Conservation (phyloP, 2,113 vertebrate genomes). For the Hoplias malabaricus region DNA sequence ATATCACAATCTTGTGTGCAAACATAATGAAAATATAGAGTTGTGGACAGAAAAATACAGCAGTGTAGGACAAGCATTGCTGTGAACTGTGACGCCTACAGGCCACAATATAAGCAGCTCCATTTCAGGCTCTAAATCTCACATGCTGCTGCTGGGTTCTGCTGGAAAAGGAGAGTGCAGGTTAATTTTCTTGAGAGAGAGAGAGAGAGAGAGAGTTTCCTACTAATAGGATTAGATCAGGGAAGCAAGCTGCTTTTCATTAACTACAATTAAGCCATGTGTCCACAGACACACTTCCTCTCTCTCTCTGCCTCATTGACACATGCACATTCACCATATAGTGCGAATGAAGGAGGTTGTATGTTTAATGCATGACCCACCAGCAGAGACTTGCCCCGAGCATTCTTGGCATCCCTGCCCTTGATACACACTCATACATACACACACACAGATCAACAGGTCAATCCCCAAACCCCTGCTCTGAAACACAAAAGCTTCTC, state of each 20-base stretch:
- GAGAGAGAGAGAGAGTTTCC: neutral
- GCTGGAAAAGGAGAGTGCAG: neutral
- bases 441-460: slow-evolving; percentile 7
- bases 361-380: slow-evolving; percentile 13
- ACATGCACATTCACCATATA: neutral
- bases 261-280: slow-evolving; percentile 18
- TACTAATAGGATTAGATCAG: slow-evolving; percentile 7
- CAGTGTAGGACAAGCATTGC: neutral
- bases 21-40: neutral
- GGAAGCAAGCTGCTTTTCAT: neutral
- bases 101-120: neutral
- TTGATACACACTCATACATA: neutral
- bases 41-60: neutral
- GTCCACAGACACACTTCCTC: slow-evolving; percentile 7
- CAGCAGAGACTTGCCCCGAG: neutral
- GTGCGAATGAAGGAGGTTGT: neutral
- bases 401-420: neutral
- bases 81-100: neutral
- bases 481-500: slow-evolving; percentile 14
- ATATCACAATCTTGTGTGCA: neutral
- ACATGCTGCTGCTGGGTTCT: neutral
- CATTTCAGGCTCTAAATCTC: neutral
- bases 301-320: neutral
- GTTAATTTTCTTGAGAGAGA: neutral
- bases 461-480: neutral